Base-by-base conservation (phyloP, 2,797 vertebrate species). In the Manis pentadactyla region DNA sequence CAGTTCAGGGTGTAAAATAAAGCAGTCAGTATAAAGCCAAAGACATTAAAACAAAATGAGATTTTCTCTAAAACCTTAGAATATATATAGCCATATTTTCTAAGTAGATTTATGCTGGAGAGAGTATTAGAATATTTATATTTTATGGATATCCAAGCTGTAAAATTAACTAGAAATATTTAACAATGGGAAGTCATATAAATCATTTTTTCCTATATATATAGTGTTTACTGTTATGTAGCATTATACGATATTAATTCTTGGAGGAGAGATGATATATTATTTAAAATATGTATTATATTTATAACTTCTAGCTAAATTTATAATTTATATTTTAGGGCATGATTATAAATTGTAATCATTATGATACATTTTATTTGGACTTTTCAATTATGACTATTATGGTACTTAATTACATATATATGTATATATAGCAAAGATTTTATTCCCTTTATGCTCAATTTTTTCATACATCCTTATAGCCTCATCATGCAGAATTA, bases 381-480 rank as follows among this genome's bases (percentile, higher is more conserved):
- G 2, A 53, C 2, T 73, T 89, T 87, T n/a, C 14, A 91, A 13
- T 79, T 81, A 21, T 66, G 51, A 63, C 89, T 73, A 23, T 0
- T 0, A 84, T 85, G 17, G 0, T 42, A 93, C 87, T 96, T 71
- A 85, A 12, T 0, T 49, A 53, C 15, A n/a, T 90, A 96, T 71
- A 95, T 64, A 97, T 17, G n/a, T 91, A 96, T 71, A 95, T 64
- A 97, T 21, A 68, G 95, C 49, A 87, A 88, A 97, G 7, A 78
- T 94, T 97, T 89, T 98, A 86, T 97, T 95, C 34, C 7, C 7
- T 92, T 74, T 95, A 0, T 68, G 0, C 69, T 96, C 63, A 94
- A 94, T 92, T 53, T 37, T 51, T 82, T 17, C 64, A 82, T 55
- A 73, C 63, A 73, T 63, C 92, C n/a, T n/a, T 96, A 18, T 78